A percentile compares a stretch with the other conserved stretches of the same genome.
Evolutionary conservation across 2,797 vertebrate genomes (phyloP).

Genomic region (Setipinna tenuifilis): DNA sequence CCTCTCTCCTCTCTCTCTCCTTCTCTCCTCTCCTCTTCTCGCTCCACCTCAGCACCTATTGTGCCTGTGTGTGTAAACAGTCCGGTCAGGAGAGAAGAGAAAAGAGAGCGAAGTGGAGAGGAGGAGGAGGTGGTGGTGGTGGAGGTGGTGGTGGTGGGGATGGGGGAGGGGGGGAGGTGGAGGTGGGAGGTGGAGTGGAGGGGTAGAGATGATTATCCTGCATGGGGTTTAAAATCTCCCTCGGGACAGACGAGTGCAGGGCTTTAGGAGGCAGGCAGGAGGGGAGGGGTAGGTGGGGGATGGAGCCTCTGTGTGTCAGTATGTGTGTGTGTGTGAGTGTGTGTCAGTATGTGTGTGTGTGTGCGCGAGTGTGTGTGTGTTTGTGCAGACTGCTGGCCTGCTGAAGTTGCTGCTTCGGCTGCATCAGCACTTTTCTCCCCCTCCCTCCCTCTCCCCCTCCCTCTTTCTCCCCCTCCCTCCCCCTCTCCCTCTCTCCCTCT

Average conservation of each 20-base stretch:
- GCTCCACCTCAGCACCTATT: slow-evolving; percentile 33
- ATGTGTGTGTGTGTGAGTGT: background rate
- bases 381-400: slow-evolving; percentile 34
- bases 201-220: slow-evolving; percentile 37
- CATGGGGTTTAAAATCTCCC: slow-evolving; percentile 33
- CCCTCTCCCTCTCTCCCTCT: no score
- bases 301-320: slow-evolving; percentile 32
- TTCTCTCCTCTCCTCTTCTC: background rate
- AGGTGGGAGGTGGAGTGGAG: slow-evolving; percentile 16
- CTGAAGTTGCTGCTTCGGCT: slow-evolving; percentile 51
- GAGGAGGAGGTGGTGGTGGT: background rate
- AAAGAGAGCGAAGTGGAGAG: slow-evolving; percentile 18
- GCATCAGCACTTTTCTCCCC: slow-evolving; percentile 67
- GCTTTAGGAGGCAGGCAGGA: background rate
- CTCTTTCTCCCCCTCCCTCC: background rate
- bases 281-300: background rate
- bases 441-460: background rate
- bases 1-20: background rate
- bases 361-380: background rate
- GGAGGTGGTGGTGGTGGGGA: background rate
- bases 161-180: background rate
- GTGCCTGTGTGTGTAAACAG: slow-evolving; percentile 25
- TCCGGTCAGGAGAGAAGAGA: background rate
- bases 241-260: slow-evolving; percentile 42
- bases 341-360: slow-evolving; percentile 10